Percentiles rank a stretch among this genome's conserved stretches.
phyloP scores from a whole-genome alignment of 2,113 vertebrate species.

The Pteronura brasiliensis region DNA sequence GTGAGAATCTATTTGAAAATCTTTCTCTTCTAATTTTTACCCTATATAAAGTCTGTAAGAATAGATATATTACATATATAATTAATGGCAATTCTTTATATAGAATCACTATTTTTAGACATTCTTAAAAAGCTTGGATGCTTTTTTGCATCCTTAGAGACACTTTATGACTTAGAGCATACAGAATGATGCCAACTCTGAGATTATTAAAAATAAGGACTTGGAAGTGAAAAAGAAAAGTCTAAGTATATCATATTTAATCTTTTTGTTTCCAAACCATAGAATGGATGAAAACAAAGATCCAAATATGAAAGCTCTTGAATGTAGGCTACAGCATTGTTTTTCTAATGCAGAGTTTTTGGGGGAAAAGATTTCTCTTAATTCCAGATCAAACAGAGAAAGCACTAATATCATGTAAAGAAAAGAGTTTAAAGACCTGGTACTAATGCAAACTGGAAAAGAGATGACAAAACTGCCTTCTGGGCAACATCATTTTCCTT shows the following conservation, averaged over 20 bases:
- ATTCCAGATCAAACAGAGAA: neutral
- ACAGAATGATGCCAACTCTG: neutral
- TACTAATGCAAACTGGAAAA: neutral
- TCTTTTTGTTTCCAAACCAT: constrained; percentile 33
- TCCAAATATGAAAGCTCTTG: neutral
- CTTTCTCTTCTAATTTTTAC: neutral
- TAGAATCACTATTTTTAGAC: neutral
- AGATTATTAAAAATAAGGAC: neutral
- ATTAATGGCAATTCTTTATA: neutral
- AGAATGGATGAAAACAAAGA: neutral
- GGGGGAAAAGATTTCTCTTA: neutral
- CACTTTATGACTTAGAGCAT: neutral
- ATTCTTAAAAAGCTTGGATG: neutral
- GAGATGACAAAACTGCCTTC: neutral
- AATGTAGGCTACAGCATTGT: neutral
- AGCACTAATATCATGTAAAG: neutral
- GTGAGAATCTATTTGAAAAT: neutral
- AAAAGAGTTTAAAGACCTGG: neutral
- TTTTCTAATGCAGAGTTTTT: constrained; percentile 14
- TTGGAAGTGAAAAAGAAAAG: neutral
- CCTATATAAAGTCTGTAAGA: neutral
- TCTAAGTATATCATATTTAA: constrained; percentile 9
- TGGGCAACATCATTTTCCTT: neutral
- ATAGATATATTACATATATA: neutral
- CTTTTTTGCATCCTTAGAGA: neutral